Evolutionary conservation across 2,113 vertebrate genomes (phyloP).

Genomic region (Myiopsitta monachus): DNA sequence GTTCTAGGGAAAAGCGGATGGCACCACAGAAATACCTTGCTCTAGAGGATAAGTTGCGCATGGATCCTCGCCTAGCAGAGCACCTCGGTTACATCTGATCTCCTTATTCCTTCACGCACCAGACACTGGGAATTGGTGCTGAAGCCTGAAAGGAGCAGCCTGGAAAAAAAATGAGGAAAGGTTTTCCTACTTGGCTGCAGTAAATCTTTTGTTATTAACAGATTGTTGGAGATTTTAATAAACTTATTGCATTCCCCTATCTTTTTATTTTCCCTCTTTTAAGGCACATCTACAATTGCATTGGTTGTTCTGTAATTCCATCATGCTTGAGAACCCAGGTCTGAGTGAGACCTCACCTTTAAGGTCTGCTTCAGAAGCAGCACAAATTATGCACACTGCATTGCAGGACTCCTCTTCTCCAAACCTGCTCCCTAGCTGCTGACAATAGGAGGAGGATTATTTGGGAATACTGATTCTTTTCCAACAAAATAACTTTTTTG

Average conservation of each 20-base stretch:
- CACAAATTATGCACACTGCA: rapidly evolving
- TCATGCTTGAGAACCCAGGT: neutral
- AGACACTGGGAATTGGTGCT: neutral
- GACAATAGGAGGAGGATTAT: neutral
- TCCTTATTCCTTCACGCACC: neutral
- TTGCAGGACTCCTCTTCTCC: neutral
- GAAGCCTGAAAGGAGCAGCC: neutral
- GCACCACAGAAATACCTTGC: constrained; percentile 70
- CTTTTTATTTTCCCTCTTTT: neutral
- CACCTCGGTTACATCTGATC: neutral
- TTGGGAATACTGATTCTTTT: neutral
- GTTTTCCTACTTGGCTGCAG: neutral
- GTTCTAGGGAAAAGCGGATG: constrained; percentile 72
- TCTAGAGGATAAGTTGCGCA: constrained; percentile 72
- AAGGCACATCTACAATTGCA: neutral
- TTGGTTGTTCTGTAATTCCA: neutral
- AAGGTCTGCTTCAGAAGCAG: neutral
- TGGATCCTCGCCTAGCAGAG: constrained; percentile 64
- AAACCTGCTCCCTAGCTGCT: neutral
- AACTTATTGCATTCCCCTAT: neutral
- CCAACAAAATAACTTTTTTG: neutral
- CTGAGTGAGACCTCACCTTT: neutral
- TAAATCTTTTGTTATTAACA: neutral
- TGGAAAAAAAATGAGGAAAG: neutral
- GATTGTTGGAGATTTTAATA: neutral